Conservation (phyloP, 2,113 vertebrate genomes). For the Cyanistes caeruleus region DNA sequence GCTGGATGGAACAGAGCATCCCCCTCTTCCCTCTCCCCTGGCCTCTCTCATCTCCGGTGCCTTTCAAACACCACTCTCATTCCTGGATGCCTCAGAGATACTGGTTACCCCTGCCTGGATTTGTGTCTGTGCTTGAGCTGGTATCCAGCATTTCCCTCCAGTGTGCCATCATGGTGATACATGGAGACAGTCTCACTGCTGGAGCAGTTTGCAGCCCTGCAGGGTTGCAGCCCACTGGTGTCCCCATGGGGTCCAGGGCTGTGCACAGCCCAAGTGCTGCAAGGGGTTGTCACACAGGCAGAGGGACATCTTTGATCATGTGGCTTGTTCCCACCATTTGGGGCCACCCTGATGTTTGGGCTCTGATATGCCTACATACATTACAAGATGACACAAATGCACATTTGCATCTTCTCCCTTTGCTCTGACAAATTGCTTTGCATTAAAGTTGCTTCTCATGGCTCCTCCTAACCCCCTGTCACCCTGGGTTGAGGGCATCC, state of each 20-base stretch:
- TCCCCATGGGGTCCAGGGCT: background rate
- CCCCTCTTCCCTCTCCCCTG: background rate
- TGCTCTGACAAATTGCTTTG: background rate
- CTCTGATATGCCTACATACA: background rate
- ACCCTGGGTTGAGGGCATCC: background rate
- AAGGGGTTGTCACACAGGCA: background rate
- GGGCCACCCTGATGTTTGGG: background rate
- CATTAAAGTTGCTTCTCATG: background rate
- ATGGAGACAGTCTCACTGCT: fast-evolving
- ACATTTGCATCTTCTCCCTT: background rate
- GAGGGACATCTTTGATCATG: background rate
- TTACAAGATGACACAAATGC: background rate
- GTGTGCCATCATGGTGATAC: background rate
- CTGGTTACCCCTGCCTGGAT: background rate
- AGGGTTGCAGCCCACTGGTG: background rate
- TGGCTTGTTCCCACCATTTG: background rate
- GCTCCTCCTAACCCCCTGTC: background rate
- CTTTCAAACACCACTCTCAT: background rate
- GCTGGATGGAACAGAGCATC: background rate
- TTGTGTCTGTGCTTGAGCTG: background rate
- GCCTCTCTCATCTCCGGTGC: background rate
- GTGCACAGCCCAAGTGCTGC: background rate
- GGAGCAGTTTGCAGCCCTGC: background rate
- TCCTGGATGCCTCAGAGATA: background rate
- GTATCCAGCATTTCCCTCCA: background rate